Evolutionary conservation across 2,113 vertebrate genomes (phyloP).

Genomic region (Larimichthys polyactis): DNA sequence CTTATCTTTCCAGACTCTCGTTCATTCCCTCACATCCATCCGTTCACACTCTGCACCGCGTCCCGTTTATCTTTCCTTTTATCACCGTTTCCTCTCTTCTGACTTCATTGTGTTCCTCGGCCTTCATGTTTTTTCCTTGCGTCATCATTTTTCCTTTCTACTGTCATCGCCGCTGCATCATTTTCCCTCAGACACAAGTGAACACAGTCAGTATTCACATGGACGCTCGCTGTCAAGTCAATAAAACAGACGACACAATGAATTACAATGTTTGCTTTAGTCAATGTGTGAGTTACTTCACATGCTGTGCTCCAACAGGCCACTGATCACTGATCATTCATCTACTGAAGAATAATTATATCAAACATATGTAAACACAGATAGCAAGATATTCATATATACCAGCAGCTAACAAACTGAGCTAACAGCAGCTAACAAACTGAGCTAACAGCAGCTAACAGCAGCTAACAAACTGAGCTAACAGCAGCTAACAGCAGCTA

Average conservation of each 20-base stretch:
- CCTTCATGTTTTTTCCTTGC: background rate
- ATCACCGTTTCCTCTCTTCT: background rate
- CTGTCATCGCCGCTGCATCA: background rate
- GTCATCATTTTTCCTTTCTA: background rate
- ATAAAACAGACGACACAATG: slow-evolving; percentile 17
- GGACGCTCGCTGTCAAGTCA: slow-evolving; percentile 12
- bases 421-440: no score
- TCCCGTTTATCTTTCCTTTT: slow-evolving; percentile 15
- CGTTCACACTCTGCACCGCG: slow-evolving; percentile 4
- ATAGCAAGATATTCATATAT: no score
- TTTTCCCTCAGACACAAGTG: background rate
- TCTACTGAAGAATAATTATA: no score
- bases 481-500: no score
- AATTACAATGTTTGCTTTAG: slow-evolving; percentile 33
- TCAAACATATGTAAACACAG: no score
- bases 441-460: no score
- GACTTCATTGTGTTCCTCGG: background rate
- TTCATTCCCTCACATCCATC: slow-evolving; percentile 50
- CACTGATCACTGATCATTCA: background rate
- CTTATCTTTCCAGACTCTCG: slow-evolving; percentile 46
- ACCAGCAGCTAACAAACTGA: no score
- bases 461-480: no score
- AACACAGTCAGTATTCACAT: background rate
- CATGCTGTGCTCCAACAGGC: background rate
- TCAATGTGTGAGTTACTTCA: background rate